Base-by-base conservation (phyloP, 1,140 invertebrate genomes). In the Conopomorpha cramerella region DNA sequence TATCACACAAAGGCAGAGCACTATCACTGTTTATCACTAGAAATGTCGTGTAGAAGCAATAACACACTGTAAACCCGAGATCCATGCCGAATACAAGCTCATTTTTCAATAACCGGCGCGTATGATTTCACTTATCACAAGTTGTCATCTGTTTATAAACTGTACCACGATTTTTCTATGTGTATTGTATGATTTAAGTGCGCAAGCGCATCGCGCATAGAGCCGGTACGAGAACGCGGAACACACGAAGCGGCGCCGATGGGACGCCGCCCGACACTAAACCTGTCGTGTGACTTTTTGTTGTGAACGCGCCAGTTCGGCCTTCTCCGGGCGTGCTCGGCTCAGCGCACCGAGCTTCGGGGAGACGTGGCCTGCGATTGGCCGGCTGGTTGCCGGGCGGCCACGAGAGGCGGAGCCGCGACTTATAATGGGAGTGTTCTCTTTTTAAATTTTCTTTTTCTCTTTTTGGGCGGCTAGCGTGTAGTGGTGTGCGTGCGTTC, bases 241-340 rank as follows among this genome's bases (percentile, higher is more conserved):
- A 34, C 42, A 64, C 64, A 52, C 58, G 66, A 63, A 64, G 63
- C 63, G 56, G 53, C 70, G 59, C 55, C 57, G 57, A 55, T 74
- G 66, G 66, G 70, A 74, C 64, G 70, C 66, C 55, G 67, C 66
- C 66, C 66, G 66, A 74, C 55, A 71, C 70, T 74, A 70, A 74
- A 71, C 60, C 55, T 59, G 70, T 71, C 56, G 55, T 66, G 46
- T 58, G 52, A 70, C 57, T 74, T 71, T 74, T 71, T 74, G 70
- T 74, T 64, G 60, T 63, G 60, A 61, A 48, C 61, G 60, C 57
- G 51, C 51, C 39, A 46, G 38, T 27, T 65, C 62, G 60, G 60
- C 33, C 46, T 41, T 45, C 36, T 40, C 63, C 63, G 63, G 62
- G 33, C 38, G n/a, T 17, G 31, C 28, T 64, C 63, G 63, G 51